Evolutionary conservation across 2,113 vertebrate genomes (phyloP).

Genomic region (Danio rerio): GRCz12tu NC_133195.1:25194001-25194500

Average conservation of each 20-base stretch:
- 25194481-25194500: neutral
- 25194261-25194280: neutral
- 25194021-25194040: no score
- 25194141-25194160: no score
- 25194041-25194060: no score
- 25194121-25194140: no score
- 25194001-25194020: no score
- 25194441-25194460: neutral
- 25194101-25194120: no score
- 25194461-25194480: neutral
- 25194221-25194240: neutral
- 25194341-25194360: constrained; percentile 1
- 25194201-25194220: no score
- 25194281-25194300: neutral
- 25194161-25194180: no score
- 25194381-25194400: constrained; percentile 57
- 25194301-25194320: neutral
- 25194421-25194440: constrained; percentile 15
- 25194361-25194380: constrained; percentile 54
- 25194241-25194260: neutral
- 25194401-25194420: constrained; percentile 27
- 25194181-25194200: no score
- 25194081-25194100: no score
- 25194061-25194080: no score
- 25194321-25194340: neutral